Conservation (phyloP, 1,140 invertebrate species). For the Drosophila santomea region DNA sequence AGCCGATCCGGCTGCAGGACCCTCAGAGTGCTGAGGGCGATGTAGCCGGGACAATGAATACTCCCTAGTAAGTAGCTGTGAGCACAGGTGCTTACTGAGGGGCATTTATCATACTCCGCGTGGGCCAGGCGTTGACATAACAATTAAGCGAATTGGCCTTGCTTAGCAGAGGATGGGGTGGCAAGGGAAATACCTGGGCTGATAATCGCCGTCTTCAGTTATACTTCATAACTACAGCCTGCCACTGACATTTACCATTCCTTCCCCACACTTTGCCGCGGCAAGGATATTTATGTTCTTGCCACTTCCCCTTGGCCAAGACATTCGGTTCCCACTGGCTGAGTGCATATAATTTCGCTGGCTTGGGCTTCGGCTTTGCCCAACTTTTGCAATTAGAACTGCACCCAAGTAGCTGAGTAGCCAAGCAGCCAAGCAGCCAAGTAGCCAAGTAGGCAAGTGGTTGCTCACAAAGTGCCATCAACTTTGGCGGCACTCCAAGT, state of each 20-base stretch:
- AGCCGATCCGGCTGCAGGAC: conserved; percentile 31
- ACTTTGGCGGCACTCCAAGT: conserved; percentile 46
- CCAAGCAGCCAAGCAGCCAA: conserved; percentile 36
- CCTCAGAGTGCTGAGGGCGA: conserved; percentile 2
- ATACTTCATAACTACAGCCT: conserved; percentile 50
- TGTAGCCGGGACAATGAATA: conserved; percentile 35
- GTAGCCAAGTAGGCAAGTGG: conserved; percentile 52
- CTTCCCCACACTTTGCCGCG: not conserved
- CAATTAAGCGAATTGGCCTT: conserved; percentile 67
- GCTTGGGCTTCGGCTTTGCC: conserved; percentile 29
- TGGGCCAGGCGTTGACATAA: conserved; percentile 65
- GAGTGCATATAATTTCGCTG: conserved; percentile 70
- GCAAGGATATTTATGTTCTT: conserved; percentile 40
- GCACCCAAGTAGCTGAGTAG: conserved; percentile 42
- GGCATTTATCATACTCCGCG: conserved; percentile 64
- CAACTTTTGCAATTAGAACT: conserved; percentile 77
- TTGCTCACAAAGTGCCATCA: conserved; percentile 50
- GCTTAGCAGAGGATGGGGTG: conserved; percentile 4
- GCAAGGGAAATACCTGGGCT: conserved; percentile 8
- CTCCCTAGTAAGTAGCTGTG: conserved; percentile 43
- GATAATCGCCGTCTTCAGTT: conserved; percentile 44
- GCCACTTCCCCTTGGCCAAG: conserved; percentile 18
- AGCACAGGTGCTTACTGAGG: conserved; percentile 46
- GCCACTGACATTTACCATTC: conserved; percentile 23
- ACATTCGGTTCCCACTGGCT: conserved; percentile 36